phyloP scores from a whole-genome alignment of 2,113 vertebrate genomes.

The Colaptes auratus region DNA sequence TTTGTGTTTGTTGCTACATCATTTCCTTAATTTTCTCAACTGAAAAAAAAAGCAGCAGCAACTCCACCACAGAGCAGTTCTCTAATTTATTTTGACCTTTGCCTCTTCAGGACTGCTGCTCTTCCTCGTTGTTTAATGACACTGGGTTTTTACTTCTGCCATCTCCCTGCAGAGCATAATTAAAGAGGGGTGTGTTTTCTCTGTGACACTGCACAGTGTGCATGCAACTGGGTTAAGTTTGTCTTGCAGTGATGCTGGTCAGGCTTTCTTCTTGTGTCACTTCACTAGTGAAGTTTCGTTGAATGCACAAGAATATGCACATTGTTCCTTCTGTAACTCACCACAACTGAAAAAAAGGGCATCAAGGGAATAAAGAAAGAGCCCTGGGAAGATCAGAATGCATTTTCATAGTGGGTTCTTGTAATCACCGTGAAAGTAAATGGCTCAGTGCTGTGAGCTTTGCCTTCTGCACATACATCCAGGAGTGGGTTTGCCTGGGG shows the following conservation, averaged over 20 bases:
- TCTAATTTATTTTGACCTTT: conserved; percentile 25
- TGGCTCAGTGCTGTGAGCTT: neutral
- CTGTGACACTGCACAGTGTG: neutral
- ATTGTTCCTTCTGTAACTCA: neutral
- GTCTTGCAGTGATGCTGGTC: neutral
- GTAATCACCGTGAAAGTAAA: neutral
- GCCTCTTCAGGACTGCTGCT: neutral
- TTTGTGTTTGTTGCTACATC: conserved; percentile 8
- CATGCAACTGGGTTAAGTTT: neutral
- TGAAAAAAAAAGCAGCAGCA: neutral
- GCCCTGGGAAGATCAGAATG: neutral
- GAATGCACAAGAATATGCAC: neutral
- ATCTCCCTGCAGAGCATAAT: neutral
- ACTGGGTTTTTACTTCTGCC: neutral
- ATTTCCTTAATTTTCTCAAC: conserved; percentile 51
- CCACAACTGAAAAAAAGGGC: neutral
- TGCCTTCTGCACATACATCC: fast-evolving
- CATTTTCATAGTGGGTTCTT: neutral
- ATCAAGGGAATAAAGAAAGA: neutral
- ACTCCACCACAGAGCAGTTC: neutral
- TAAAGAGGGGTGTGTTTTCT: neutral
- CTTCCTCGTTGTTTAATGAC: neutral
- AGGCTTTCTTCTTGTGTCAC: neutral
- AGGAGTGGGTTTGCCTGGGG: neutral
- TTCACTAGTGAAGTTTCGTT: neutral